Conservation (phyloP, 92 coral and sea anemone genomes). For the Umimayanthus chanpuru region DNA sequence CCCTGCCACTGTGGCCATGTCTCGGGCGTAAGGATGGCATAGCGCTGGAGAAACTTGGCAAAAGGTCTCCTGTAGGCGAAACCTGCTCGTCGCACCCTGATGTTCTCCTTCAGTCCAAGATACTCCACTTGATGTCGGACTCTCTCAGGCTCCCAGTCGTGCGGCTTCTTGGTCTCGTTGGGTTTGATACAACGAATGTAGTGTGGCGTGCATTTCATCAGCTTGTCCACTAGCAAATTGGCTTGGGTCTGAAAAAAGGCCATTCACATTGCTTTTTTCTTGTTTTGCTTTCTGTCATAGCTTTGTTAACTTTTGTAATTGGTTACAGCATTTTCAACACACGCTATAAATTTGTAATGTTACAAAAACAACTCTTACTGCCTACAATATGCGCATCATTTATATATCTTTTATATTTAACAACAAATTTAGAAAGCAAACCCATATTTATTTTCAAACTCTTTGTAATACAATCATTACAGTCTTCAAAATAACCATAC, state of each 20-base stretch:
- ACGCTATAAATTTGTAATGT: too few relatives aligned
- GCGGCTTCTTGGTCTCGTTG: constrained; percentile 93
- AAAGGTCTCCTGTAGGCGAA: constrained; percentile 97
- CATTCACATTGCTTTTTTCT: too few relatives aligned
- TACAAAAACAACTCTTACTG: too few relatives aligned
- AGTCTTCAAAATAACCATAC: too few relatives aligned
- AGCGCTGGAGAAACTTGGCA: constrained; percentile 88
- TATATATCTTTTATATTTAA: too few relatives aligned
- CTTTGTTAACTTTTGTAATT: too few relatives aligned
- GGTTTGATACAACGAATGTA: constrained; percentile 99
- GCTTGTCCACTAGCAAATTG: constrained; percentile 83
- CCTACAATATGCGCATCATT: too few relatives aligned
- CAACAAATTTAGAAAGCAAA: too few relatives aligned
- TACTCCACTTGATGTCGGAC: constrained; percentile 95
- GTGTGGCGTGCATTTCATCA: constrained; percentile 95
- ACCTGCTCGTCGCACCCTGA: constrained; percentile 97
- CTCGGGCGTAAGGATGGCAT: constrained; percentile 92
- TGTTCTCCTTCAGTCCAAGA: constrained; percentile 95
- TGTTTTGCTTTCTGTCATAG: too few relatives aligned
- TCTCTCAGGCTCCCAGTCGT: constrained; percentile 97
- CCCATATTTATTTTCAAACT: too few relatives aligned
- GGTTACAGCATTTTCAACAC: too few relatives aligned
- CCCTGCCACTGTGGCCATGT: constrained; percentile 97
- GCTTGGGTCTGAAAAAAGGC: constrained; percentile 79
- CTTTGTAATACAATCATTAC: too few relatives aligned